Evolutionary conservation across 2,113 vertebrate species (phyloP).

Genomic region (Dromaius novaehollandiae): DNA sequence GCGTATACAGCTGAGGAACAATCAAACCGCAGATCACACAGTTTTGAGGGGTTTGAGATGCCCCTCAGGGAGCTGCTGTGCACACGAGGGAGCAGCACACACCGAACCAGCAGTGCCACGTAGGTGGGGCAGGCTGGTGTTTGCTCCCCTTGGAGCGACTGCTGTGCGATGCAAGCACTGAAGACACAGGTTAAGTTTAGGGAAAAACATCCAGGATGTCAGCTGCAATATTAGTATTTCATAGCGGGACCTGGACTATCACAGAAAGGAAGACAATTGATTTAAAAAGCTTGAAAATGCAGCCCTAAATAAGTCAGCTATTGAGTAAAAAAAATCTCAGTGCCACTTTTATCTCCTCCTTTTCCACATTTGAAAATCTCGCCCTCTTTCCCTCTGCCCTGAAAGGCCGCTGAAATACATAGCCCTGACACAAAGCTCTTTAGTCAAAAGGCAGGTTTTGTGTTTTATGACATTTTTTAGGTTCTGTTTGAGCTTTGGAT

Average conservation of each 20-base stretch:
- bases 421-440: accelerated
- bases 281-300: neutral
- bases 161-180: no score
- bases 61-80: no score
- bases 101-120: no score
- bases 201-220: no score
- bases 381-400: neutral
- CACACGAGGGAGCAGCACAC: no score
- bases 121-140: no score
- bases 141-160: no score
- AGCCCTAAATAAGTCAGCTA: neutral
- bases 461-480: neutral
- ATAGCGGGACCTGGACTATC: neutral
- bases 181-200: no score
- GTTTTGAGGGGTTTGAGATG: neutral
- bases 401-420: neutral
- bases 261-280: neutral
- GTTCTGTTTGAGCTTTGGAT: neutral
- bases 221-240: neutral
- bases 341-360: neutral
- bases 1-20: neutral
- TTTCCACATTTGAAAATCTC: neutral
- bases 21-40: neutral
- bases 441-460: neutral
- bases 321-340: neutral